Evolutionary conservation across 2,888 invertebrate genomes (phyloP), one percentile per base, ranked within the genome.

Genomic region (Holacanthella duospinosa): DNA sequence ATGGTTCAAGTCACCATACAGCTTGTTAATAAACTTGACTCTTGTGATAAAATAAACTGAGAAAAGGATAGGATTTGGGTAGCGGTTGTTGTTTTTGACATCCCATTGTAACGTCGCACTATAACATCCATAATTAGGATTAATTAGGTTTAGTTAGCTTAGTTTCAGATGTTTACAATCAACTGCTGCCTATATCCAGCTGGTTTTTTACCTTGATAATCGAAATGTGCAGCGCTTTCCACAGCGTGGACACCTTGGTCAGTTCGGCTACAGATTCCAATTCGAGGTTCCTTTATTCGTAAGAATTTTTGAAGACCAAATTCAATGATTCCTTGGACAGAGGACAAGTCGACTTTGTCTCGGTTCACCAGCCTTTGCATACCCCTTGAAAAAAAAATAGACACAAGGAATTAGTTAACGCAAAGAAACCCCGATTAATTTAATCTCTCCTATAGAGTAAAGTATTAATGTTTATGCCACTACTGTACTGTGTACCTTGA

Each of bases 221-320:
- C 67, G 58, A 67, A 62, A 4, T 66, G 66, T 16, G 29, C 66
- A 1, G 68, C 65, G 19, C 61, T 63, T 21, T 61, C 63, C 1
- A 67, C 26, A 16, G 72, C 69, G 60, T 72, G 70, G n/a, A 72
- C 71, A 24, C 67, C 67, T 4, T 61, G 44, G 59, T 72, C 72
- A 1, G 72, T 72, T 12, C 72, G 62, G 61, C 70, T 71, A 0
- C 67, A 68, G 36, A 61, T 48, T 19, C 43, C 25, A 25, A 65
- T 9, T 3, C 60, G n/a, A 1, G 29, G 12, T n/a, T 61, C 27
- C 1, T 59, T 43, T 19, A 48, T 55, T 19, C 57, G n/a, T 0
- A 69, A 28, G 2, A 68, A 55, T 29, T 63, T 68, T 24, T 28
- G 43, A 1, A 69, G 43, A 6, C 66, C 69, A 56, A 61, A 60